A percentile compares a stretch with the other conserved stretches of the same genome.
Evolutionary conservation across 2,888 invertebrate species (phyloP).

Genomic region (Coenonympha glycerion): DNA sequence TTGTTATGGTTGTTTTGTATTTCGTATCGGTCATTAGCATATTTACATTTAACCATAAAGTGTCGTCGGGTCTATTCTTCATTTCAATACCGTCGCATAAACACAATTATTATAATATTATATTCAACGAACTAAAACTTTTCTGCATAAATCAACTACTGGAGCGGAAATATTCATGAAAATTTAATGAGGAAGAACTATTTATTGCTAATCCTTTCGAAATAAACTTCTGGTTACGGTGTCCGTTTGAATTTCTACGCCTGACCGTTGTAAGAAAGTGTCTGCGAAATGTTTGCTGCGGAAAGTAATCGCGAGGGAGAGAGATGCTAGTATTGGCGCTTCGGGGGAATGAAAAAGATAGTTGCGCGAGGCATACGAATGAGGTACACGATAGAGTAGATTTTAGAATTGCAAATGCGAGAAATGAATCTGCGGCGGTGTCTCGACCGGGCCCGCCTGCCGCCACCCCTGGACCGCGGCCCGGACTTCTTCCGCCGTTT

Average conservation of each 20-base stretch:
- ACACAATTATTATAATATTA: conserved; percentile 63
- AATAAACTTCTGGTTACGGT: conserved; percentile 62
- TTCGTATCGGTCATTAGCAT: conserved; percentile 8
- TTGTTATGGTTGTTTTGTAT: conserved; percentile 5
- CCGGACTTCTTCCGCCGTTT: conserved; percentile 56
- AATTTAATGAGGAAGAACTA: conserved; percentile 71
- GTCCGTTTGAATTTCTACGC: conserved; percentile 54
- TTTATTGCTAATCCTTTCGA: conserved; percentile 73
- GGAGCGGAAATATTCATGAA: conserved; percentile 68
- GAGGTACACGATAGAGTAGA: conserved; percentile 53
- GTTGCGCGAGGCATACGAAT: conserved; percentile 39
- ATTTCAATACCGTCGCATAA: conserved; percentile 63
- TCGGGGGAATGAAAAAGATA: conserved; percentile 40
- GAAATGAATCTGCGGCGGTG: conserved; percentile 66
- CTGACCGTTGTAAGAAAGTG: conserved; percentile 51
- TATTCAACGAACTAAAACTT: conserved; percentile 73
- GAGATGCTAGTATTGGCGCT: conserved; percentile 35
- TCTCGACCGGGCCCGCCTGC: conserved; percentile 48
- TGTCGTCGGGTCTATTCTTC: conserved; percentile 59
- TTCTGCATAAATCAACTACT: conserved; percentile 69
- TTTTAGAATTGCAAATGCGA: conserved; percentile 74
- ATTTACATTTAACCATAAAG: conserved; percentile 32
- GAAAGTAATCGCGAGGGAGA: conserved; percentile 43
- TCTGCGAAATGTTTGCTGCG: conserved; percentile 49
- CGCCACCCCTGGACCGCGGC: conserved; percentile 40